Base-by-base conservation (phyloP, 2,797 vertebrate genomes). In the Fringilla coelebs region DNA sequence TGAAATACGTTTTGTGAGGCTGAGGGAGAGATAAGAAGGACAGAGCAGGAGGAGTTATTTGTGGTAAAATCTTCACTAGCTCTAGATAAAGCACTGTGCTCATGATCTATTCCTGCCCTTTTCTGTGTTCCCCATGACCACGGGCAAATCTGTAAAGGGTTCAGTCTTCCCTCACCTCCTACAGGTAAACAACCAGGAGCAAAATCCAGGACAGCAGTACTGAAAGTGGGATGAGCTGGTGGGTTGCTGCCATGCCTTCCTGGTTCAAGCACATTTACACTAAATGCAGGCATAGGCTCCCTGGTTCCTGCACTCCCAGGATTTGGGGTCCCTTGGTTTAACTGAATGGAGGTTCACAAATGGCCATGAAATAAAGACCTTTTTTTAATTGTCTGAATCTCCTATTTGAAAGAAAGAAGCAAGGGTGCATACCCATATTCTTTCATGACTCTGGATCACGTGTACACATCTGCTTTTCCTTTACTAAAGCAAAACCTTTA, bases 1-100 rank as follows among this genome's bases (percentile, higher is more conserved):
- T 82, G 83, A 81, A 86, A 90, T 21, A 40, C 71, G 82, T 94
- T 91, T 88, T 89, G 71, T 61, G 76, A 49, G 57, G 82, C 62
- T 22, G 51, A 85, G 65, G 48, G 63, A 76, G 41, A 84, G 85
- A 73, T 19, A 75, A 76, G 60, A 63, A 90, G 89, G 73, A 52
- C 48, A 38, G 70, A 62, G 58, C 31, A 79, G 89, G 74, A 49
- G 55, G 76, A 92, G n/a, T 91, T 94, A 94, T 94, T 71, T 49
- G 83, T 87, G 67, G 52, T 32, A 68, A 70, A 81, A 92, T 71
- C 89, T 90, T 63, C 41, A 29, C 63, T 13, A 73, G 77, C 63
- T 25, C 17, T 13, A 61, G 79, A 79, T 76, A 76, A 89, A 70
- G 77, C 83, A 49, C 57, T 5, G 28, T n/a, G 48, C 68, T 85